Evolutionary conservation across 2,888 invertebrate species (phyloP).

Genomic region (Apocheima hispidaria): DNA sequence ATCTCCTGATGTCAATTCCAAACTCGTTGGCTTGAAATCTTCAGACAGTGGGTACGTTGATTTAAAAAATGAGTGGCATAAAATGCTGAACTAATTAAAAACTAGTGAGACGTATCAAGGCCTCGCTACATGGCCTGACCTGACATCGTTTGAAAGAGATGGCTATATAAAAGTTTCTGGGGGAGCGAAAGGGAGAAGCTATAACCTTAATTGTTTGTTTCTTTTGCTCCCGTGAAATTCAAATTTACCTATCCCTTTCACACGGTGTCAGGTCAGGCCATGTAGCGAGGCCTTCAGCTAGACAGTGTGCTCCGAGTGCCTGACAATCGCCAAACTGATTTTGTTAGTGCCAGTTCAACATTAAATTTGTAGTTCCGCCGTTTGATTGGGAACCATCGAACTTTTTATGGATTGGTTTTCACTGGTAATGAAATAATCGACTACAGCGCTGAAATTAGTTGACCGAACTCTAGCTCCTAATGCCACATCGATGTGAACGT

Average conservation of each 20-base stretch:
- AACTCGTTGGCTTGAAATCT: constrained; percentile 54
- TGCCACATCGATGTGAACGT: constrained; percentile 13
- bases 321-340: neutral
- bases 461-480: neutral
- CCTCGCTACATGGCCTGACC: too few species aligned
- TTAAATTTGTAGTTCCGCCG: neutral
- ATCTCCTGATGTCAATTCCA: constrained; percentile 76
- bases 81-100: constrained; percentile 1
- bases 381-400: neutral
- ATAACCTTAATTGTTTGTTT: too few species aligned
- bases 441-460: neutral
- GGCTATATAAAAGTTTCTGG: too few species aligned
- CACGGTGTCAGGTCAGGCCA: too few species aligned
- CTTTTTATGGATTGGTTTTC: neutral
- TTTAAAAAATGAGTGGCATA: constrained; percentile 1
- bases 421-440: neutral
- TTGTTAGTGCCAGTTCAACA: neutral
- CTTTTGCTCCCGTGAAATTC: too few species aligned
- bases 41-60: constrained; percentile 5
- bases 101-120: neutral
- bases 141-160: too few species aligned
- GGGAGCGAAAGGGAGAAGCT: too few species aligned
- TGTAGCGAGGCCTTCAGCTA: too few species aligned
- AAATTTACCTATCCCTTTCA: too few species aligned
- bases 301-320: neutral